phyloP scores from a whole-genome alignment of 2,888 invertebrate species.

The Mimas tiliae region DNA sequence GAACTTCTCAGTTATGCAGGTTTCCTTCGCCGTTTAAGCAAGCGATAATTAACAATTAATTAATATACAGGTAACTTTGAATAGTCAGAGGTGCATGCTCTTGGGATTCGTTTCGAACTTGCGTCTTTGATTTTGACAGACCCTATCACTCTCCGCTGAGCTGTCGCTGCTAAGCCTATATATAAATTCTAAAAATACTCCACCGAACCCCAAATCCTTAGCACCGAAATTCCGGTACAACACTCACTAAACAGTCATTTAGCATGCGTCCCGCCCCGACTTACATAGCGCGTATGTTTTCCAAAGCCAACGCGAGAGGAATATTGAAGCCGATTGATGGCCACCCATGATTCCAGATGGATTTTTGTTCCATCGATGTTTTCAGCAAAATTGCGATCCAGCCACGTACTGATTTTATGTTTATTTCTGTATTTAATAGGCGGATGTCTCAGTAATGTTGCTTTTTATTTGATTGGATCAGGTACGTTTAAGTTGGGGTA shows the following conservation, averaged over 20 bases:
- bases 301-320: constrained; percentile 46
- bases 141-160: too few relatives aligned
- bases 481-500: not conserved
- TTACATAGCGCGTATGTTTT: constrained; percentile 51
- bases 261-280: constrained; percentile 42
- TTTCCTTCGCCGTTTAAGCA: too few relatives aligned
- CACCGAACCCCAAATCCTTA: not conserved
- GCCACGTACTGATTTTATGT: constrained; percentile 14
- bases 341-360: constrained; percentile 28
- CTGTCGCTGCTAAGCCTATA: too few relatives aligned
- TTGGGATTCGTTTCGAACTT: too few relatives aligned
- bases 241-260: constrained; percentile 40
- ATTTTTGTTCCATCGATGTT: constrained; percentile 26
- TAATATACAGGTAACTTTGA: too few relatives aligned
- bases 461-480: constrained; percentile 28
- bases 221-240: not conserved
- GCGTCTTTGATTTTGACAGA: too few relatives aligned
- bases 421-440: constrained; percentile 12
- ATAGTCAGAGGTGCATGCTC: too few relatives aligned
- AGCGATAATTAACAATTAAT: too few relatives aligned
- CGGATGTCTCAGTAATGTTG: not conserved
- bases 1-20: too few relatives aligned
- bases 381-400: not conserved
- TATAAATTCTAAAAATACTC: not conserved
- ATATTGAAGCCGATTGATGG: constrained; percentile 47